Base-by-base conservation (phyloP, 2,113 vertebrate genomes). In the Pangasianodon hypophthalmus region DNA sequence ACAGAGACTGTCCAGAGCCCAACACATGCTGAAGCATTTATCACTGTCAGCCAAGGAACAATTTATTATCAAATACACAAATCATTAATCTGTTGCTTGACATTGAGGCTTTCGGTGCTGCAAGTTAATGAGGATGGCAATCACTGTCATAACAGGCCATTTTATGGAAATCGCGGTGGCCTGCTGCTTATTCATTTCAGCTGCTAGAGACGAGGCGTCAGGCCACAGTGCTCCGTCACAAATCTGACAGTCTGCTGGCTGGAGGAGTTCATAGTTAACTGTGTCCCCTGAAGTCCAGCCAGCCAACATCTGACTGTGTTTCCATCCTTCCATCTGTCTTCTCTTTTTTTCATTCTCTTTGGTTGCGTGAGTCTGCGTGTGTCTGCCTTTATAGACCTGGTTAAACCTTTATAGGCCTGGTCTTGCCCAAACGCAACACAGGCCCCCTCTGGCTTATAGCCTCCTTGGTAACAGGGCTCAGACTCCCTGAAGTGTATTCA, bases 401-500 rank as follows among this genome's bases (percentile, higher is more conserved):
- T 56, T 56, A 54, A 54, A 19, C 86, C 69, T 89, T 88, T 83
- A n/a, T 88, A 80, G 86, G 84, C 92, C 91, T 94, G 90, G 54
- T 56, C 54, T 89, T 90, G 50, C 87, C 91, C 88, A 67, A 18
- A 81, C 83, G 54, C 77, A 89, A 85, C 58, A 88, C 77, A 87
- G 44, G 86, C 75, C 21, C 67, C 50, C 52, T 37, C 64, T 87
- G 93, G 92, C 90, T 92, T 86, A 84, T 46, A 91, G 91, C 89
- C 82, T 89, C 92, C 67, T 86, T 90, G 90, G 95, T 91, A 91
- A 87, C 64, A 77, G 67, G 79, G 90, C 80, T 52, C 54, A 11
- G 80, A 60, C 90, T 54, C 94, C 93, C 44, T 11, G 94, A 92
- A 94, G 93, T 91, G 92, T 67, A 91, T 92, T 93, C 94, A 94